Conservation (phyloP, 2,797 vertebrate genomes). For the Setipinna tenuifilis region DNA sequence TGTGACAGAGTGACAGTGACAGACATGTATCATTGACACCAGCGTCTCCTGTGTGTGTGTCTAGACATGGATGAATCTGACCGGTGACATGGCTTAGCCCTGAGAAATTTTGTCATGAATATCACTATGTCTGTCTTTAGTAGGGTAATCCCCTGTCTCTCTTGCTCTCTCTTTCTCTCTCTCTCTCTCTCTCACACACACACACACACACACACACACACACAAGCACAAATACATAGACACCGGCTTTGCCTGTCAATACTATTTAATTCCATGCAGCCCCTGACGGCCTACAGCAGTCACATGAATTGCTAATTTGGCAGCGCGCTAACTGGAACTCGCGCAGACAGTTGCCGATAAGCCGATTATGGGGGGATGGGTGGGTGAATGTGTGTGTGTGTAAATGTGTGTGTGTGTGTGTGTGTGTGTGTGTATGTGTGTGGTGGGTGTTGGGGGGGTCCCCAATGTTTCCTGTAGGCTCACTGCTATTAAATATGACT, state of each 20-base stretch:
- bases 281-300: not conserved
- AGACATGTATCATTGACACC: not conserved
- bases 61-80: not conserved
- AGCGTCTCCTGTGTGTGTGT: not conserved
- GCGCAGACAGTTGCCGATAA: conserved; percentile 56
- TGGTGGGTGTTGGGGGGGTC: not conserved
- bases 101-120: not conserved
- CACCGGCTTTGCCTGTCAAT: conserved; percentile 3
- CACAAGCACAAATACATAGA: not conserved
- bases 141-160: not conserved
- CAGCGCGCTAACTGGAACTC: not conserved
- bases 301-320: conserved; percentile 64
- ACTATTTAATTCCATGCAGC: conserved; percentile 9
- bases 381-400: no score
- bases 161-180: no score
- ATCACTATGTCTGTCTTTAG: not conserved
- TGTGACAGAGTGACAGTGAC: not conserved
- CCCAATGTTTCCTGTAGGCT: conserved; percentile 44
- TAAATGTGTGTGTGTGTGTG: no score
- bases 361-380: conserved; percentile 42
- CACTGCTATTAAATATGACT: conserved; percentile 48
- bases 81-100: not conserved
- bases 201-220: not conserved
- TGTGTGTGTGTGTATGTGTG: no score
- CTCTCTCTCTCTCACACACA: no score